Evolutionary conservation across 2,113 vertebrate species (phyloP), one percentile per base, ranked within the genome.

Genomic region (Xyliphius kryptos): DNA sequence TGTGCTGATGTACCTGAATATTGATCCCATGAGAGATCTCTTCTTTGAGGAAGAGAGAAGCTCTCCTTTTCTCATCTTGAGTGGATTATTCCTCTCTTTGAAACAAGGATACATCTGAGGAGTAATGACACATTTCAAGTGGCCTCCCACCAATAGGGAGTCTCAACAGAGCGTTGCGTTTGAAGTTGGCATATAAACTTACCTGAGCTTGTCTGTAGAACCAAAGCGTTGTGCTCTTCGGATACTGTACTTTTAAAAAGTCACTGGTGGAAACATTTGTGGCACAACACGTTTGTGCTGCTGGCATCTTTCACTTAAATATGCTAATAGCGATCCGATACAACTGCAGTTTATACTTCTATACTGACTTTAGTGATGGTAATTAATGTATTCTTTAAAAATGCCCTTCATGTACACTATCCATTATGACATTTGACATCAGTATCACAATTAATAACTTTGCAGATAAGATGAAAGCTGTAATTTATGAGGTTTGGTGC

Each of bases 321-420:
- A 32, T 32, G 26, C 26, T 32, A 32, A 32, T 32, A 5, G 7
- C 3, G 6, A 6, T 26, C 22, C 3, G 26, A 32, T 32, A 32
- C 26, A 32, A 32, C 4, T 32, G 26, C 26, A 32, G 26, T 32
- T 32, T 32, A 32, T 3, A 32, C 26, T 32, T 32, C 26, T 32
- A 5, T 32, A 32, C 26, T 6, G 26, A 32, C 26, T 32, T 32
- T 6, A 32, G 7, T 32, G 26, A 32, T 32, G 26, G 7, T 32
- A 32, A 32, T 32, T 32, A 32, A 62, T 59, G 54, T 54, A 72
- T 67, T 71, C 50, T 67, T 59, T 56, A 22, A 26, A 47, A 63
- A 60, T 63, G 58, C 64, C 40, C 41, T 41, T 53, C 49, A 44
- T 63, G 58, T 67, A 63, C 52, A 63, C 63, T 57, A 67, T 63